These are phyloP conservation scores for Knipowitschia caucasica DNA, from an alignment of 2,797 vertebrate species.

Conservation along the genomic window DNA sequence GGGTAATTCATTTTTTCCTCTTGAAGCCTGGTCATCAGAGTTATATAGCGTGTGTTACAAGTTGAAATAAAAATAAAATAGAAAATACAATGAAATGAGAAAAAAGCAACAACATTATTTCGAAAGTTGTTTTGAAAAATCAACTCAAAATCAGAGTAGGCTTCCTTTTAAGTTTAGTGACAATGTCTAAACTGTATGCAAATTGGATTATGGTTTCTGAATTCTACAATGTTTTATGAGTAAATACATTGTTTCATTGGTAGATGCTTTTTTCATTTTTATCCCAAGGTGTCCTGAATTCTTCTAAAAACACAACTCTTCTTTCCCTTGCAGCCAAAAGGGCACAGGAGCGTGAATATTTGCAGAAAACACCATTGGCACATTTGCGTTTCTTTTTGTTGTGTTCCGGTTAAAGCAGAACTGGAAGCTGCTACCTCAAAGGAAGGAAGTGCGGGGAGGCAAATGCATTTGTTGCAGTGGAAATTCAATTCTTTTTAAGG, in stretches of 20 bases:
- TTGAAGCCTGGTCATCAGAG: too few species aligned
- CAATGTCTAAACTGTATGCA: too few species aligned
- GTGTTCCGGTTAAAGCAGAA: constrained; percentile 1
- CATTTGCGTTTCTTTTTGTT: constrained; percentile 5
- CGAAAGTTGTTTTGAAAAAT: too few species aligned
- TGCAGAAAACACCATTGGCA: constrained; percentile 3
- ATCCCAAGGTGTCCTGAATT: constrained; percentile 41
- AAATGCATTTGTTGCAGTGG: neutral
- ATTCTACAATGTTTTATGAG: too few species aligned
- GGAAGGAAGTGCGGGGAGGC: neutral
- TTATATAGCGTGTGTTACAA: too few species aligned
- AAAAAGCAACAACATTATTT: too few species aligned
- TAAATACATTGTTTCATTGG: too few species aligned
- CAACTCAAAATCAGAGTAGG: too few species aligned
- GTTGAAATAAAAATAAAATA: too few species aligned
- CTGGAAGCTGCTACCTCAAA: constrained; percentile 4
- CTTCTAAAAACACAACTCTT: constrained; percentile 12
- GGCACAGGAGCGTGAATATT: constrained; percentile 4
- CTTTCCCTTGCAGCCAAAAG: constrained; percentile 12
- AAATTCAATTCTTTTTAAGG: neutral
- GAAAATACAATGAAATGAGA: too few species aligned
- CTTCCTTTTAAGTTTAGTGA: too few species aligned
- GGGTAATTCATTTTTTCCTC: constrained; percentile 11
- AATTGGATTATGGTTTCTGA: too few species aligned
- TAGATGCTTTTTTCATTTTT: constrained; percentile 52